Evolutionary conservation across 2,113 vertebrate species (phyloP), one percentile per base, ranked within the genome.

Genomic region (Amphilophus citrinellus): DNA sequence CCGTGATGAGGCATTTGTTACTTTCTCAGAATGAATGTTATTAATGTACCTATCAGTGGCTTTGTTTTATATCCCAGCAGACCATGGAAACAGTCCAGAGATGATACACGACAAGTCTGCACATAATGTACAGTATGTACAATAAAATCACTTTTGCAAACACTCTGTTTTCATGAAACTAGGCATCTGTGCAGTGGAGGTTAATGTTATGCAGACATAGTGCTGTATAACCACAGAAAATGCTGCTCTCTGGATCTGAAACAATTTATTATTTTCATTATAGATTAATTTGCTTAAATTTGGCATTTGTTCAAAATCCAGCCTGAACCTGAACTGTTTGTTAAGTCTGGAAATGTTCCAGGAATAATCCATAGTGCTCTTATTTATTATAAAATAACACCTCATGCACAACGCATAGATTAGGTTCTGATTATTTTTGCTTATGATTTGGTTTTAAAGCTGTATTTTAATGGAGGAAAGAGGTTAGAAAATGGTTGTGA

Each of bases 41-140:
- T 32, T 58, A n/a, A 71, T 44, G 39, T 13, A 77, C 57, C 47
- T 47, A 15, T 50, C 1, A 2, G 60, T 17, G 8, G 39, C 44
- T 15, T 73, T 42, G 50, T 65, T 79, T 32, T 22, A 1, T 50
- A 30, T 47, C 59, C 3, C 53, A 57, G 30, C 77, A 44, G 60
- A 86, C 59, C 57, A 30, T 42, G 68, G 78, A 82, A 39, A 68
- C 71, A 30, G 83, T 79, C 71, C 47, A 4, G 18, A 76, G 71
- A 83, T 81, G 63, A 88, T 84, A 73, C 56, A 65, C 2, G 20
- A 80, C 27, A 53, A 27, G 47, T 53, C 47, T 73, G 35, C 35
- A 68, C 61, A 56, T 7, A 66, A 63, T 35, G 50, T 35, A 42
- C 15, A 80, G 53, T 0, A 30, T 76, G 35, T 32, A 7, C 9